Percentiles rank a stretch among this genome's conserved stretches.
Evolutionary conservation across 2,888 invertebrate species (phyloP).

Genomic region (Drosophila birchii): DNA sequence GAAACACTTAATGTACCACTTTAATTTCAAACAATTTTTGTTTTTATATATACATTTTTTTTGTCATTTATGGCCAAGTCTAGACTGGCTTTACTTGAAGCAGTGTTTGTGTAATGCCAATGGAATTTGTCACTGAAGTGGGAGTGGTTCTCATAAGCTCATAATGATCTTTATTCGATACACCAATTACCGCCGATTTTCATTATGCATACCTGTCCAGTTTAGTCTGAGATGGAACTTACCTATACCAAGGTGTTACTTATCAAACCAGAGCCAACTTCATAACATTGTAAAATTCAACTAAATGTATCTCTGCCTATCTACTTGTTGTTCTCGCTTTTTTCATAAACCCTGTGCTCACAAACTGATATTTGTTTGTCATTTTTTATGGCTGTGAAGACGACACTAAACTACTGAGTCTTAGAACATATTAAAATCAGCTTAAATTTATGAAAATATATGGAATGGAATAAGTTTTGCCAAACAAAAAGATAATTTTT

Average conservation of each 20-base stretch:
- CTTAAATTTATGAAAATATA: neutral
- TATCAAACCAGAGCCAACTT: conserved; percentile 16
- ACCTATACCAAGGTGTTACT: conserved; percentile 35
- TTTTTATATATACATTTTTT: neutral
- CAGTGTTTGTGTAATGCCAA: conserved; percentile 30
- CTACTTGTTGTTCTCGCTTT: conserved; percentile 21
- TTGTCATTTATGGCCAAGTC: conserved; percentile 11
- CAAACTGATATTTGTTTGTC: conserved; percentile 8
- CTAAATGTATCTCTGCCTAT: neutral
- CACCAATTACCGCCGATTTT: neutral
- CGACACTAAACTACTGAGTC: neutral
- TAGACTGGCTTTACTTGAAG: conserved; percentile 15
- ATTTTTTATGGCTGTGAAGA: neutral
- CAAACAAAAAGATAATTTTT: neutral
- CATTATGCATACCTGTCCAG: neutral
- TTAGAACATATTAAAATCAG: neutral
- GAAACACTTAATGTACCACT: conserved; percentile 7
- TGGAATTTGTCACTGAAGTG: conserved; percentile 12
- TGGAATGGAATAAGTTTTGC: neutral
- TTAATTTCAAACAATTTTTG: conserved; percentile 7
- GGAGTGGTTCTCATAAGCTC: conserved; percentile 22
- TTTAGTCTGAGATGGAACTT: conserved; percentile 21
- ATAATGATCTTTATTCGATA: neutral
- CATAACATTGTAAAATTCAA: conserved; percentile 15
- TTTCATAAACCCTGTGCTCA: neutral